Percentiles rank a stretch among this genome's conserved stretches.
Evolutionary conservation across 2,113 vertebrate species (phyloP).

Genomic region (Cyrtonyx montezumae): DNA sequence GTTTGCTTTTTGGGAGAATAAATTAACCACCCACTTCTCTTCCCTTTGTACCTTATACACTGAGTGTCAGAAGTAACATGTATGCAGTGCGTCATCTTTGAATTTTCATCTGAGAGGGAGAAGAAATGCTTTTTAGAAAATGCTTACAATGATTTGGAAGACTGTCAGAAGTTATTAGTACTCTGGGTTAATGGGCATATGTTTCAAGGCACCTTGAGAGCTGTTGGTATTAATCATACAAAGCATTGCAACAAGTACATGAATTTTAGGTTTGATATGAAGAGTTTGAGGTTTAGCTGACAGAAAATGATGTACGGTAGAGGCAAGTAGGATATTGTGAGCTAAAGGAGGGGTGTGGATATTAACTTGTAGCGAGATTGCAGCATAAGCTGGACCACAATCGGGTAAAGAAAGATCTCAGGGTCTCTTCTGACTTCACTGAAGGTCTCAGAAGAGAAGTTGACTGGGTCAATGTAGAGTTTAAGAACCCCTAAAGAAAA

Average conservation of each 20-base stretch:
- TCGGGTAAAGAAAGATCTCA: background rate
- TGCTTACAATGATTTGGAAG: background rate
- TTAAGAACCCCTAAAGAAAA: background rate
- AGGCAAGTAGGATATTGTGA: background rate
- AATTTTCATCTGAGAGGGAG: background rate
- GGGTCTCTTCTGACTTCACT: background rate
- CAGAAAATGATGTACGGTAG: background rate
- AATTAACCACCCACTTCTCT: background rate
- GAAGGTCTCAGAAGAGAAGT: background rate
- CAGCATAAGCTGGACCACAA: background rate
- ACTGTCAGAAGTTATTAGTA: background rate
- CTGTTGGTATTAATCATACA: slow-evolving; percentile 20
- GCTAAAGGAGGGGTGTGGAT: background rate
- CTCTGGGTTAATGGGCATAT: background rate
- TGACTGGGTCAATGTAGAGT: background rate
- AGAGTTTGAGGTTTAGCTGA: background rate
- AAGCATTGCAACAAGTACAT: background rate
- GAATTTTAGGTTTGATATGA: background rate
- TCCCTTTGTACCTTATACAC: background rate
- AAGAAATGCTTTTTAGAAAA: background rate
- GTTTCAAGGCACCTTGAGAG: slow-evolving; percentile 4
- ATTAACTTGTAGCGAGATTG: background rate
- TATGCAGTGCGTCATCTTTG: background rate
- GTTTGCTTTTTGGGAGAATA: background rate
- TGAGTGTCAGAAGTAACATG: background rate